Evolutionary conservation across 1,140 invertebrate genomes (phyloP).

Genomic region (Platyscapa corneri): DNA sequence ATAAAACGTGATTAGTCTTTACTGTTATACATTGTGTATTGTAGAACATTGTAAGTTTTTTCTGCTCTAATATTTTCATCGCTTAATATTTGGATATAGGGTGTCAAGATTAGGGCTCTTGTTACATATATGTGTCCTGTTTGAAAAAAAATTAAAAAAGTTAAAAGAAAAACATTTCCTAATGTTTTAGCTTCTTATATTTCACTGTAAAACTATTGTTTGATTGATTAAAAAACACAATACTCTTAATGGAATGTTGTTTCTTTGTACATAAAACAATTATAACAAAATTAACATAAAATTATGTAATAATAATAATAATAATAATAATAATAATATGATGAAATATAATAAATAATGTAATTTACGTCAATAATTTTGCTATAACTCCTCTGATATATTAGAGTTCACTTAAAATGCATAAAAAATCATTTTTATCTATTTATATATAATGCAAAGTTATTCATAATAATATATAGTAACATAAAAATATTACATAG

Average conservation of each 20-base stretch:
- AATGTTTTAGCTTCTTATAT: slow-evolving; percentile 40
- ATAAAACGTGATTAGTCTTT: slow-evolving; percentile 41
- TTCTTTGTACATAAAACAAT: slow-evolving; percentile 54
- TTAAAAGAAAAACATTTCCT: slow-evolving; percentile 34
- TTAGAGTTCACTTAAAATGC: slow-evolving; percentile 35
- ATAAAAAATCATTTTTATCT: slow-evolving; percentile 43
- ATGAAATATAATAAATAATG: slow-evolving; percentile 18
- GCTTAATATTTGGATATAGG: slow-evolving; percentile 31
- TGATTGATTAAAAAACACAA: slow-evolving; percentile 49
- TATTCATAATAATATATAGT: slow-evolving; percentile 35
- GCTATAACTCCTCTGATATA: slow-evolving; percentile 35
- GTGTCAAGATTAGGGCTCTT: slow-evolving; percentile 14
- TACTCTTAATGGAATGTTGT: slow-evolving; percentile 54
- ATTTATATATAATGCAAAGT: slow-evolving; percentile 44
- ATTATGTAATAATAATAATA: slow-evolving; percentile 43
- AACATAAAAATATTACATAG: slow-evolving; percentile 49
- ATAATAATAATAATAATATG: too few species aligned
- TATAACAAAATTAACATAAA: slow-evolving; percentile 51
- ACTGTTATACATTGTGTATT: slow-evolving; percentile 52
- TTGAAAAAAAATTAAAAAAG: slow-evolving; percentile 16
- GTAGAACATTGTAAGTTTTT: slow-evolving; percentile 44
- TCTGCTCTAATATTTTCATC: slow-evolving; percentile 47
- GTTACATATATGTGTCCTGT: not conserved
- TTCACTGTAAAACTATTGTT: slow-evolving; percentile 45
- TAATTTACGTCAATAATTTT: slow-evolving; percentile 27